Evolutionary conservation across 2,113 vertebrate species (phyloP), one percentile per base, ranked within the genome.

Genomic region (Cyprinus carpio): DNA sequence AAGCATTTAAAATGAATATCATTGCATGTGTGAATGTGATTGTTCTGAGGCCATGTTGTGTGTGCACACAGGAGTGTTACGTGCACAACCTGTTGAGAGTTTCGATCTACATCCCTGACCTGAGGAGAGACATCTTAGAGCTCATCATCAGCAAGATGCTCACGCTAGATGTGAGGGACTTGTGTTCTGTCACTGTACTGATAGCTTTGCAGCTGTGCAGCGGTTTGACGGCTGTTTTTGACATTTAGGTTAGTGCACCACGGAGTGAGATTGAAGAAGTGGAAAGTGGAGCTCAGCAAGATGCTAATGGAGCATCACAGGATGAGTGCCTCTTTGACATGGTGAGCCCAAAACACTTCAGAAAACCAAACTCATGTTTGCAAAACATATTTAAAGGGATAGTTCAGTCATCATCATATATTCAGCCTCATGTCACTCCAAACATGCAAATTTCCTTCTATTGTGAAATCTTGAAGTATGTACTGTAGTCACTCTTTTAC

Each of bases 51-150:
- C 37, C 43, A 10, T 77, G 40, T 84, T 40, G 16, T 84, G 2
- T 71, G 20, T n/a, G 2, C 87, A 40, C 62, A 6, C 76, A 99
- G 98, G 97, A 99, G 89, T 99, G 97, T 90, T 99, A 99, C 0
- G 95, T 97, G 67, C 98, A 99, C 91, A 99, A 99, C 91, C 89
- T 99, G 54, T 90, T 99, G 7, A 94, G 95, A 84, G 93, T 98
- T 88, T 96, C 95, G 0, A 92, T 96, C 0, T 98, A 97, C 89
- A 92, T 99, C 64, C 96, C 97, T 6, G 88, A 91, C 1, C 90
- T 99, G 77, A 94, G 96, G 64, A 93, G 91, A 91, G 97, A 97
- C 11, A 92, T 98, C 25, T 91, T 99, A 90, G 97, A 98, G 86
- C 89, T 99, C 88, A 90, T 98, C 88, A 69, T 96, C 83, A 96